phyloP scores from a whole-genome alignment of 2,888 invertebrate genomes.

The Phortica magna region DNA sequence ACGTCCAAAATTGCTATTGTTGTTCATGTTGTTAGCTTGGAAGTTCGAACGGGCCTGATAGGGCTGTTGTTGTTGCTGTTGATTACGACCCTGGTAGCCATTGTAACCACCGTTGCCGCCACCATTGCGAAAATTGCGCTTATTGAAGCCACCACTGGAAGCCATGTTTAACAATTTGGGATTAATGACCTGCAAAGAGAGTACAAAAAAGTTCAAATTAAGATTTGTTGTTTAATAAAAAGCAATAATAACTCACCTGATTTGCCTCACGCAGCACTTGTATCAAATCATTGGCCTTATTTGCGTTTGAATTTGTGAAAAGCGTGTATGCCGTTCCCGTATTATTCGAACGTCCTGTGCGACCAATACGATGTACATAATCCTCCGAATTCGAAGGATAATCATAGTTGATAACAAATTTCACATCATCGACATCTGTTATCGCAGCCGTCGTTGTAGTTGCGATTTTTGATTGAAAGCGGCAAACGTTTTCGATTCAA shows the following conservation, averaged over 20 bases:
- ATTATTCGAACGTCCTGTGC: constrained; percentile 94
- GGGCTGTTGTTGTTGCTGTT: constrained; percentile 56
- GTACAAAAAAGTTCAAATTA: neutral
- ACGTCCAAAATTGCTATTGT: constrained; percentile 47
- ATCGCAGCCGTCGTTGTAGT: constrained; percentile 40
- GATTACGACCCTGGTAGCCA: constrained; percentile 68
- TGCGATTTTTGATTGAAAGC: constrained; percentile 22
- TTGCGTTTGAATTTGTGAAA: constrained; percentile 93
- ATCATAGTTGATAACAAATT: constrained; percentile 99
- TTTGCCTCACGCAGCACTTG: constrained; percentile 95
- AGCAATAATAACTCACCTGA: constrained; percentile 80
- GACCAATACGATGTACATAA: constrained; percentile 95
- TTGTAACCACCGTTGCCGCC: constrained; percentile 58
- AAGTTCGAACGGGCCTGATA: constrained; percentile 38
- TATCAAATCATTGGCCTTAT: constrained; percentile 94
- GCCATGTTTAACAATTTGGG: constrained; percentile 90
- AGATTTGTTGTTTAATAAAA: neutral
- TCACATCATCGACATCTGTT: constrained; percentile 98
- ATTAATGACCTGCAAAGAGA: constrained; percentile 84
- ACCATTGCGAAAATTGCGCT: constrained; percentile 61
- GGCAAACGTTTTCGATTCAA: neutral
- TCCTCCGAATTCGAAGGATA: constrained; percentile 98
- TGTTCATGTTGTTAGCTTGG: constrained; percentile 52
- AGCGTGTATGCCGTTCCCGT: constrained; percentile 98
- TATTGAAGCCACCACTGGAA: constrained; percentile 71